These are phyloP conservation scores for Falco biarmicus DNA, from an alignment of 2,797 vertebrate genomes.

Conservation along the genomic window DNA sequence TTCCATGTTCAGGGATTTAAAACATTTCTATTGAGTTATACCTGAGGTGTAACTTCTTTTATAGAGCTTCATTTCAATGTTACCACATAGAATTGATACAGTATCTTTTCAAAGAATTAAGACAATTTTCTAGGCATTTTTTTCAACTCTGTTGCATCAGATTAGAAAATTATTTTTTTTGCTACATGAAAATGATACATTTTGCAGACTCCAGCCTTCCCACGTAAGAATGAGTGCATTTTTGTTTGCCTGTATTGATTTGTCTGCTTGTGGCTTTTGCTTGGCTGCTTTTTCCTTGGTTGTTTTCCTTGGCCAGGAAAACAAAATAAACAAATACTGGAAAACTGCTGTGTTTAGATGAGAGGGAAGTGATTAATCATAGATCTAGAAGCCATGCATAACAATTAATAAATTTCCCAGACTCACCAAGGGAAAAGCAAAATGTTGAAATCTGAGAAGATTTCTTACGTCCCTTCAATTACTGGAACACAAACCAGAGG, in stretches of 20 bases:
- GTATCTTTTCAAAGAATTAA: neutral
- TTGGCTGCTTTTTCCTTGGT: neutral
- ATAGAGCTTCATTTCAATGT: neutral
- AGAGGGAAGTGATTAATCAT: neutral
- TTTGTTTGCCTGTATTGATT: neutral
- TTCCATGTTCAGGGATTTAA: neutral
- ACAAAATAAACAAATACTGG: neutral
- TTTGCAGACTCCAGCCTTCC: neutral
- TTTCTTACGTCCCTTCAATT: neutral
- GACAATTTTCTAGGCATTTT: neutral
- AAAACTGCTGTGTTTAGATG: neutral
- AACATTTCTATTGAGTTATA: neutral
- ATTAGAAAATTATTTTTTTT: neutral
- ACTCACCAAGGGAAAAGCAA: neutral
- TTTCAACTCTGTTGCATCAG: neutral
- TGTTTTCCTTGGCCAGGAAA: conserved; percentile 12
- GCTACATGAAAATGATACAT: neutral
- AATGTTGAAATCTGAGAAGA: neutral
- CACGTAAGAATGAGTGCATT: neutral
- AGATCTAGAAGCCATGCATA: neutral
- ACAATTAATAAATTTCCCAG: neutral
- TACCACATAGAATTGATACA: neutral
- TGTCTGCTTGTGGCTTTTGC: neutral
- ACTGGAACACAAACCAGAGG: neutral
- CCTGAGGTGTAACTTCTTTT: neutral